phyloP scores from a whole-genome alignment of 2,797 vertebrate genomes.

The Antennarius maculatus region DNA sequence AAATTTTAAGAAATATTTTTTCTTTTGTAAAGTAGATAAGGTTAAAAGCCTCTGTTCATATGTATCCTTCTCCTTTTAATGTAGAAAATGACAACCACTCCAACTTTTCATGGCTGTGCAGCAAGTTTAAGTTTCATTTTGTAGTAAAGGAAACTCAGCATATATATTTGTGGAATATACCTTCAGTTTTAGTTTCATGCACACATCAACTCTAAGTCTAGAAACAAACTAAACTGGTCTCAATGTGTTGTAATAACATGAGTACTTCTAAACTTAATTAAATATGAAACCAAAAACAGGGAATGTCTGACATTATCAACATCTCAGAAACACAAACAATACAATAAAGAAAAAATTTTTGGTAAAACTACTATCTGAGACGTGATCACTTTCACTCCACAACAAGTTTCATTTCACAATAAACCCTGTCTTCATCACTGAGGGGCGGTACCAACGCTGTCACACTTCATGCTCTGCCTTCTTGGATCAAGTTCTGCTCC shows the following conservation, averaged over 20 bases:
- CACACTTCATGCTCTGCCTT: constrained; percentile 40
- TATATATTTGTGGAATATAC: constrained; percentile 5
- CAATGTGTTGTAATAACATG: not conserved
- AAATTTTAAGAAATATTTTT: too few relatives aligned
- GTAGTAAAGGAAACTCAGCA: constrained; percentile 52
- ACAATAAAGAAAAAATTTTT: not conserved
- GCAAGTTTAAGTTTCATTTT: constrained; percentile 56
- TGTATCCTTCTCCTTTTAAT: too few relatives aligned
- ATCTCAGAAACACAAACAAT: not conserved
- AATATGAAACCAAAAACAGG: not conserved
- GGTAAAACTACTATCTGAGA: not conserved
- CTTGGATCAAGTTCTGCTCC: constrained; percentile 50
- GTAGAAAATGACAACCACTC: not conserved
- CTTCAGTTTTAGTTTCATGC: constrained; percentile 19
- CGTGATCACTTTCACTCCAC: not conserved
- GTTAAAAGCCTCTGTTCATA: too few relatives aligned
- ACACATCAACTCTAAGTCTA: not conserved
- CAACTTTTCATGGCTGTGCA: constrained; percentile 11
- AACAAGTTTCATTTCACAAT: constrained; percentile 72
- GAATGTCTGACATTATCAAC: not conserved
- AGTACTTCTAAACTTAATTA: not conserved
- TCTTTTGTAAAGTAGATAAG: too few relatives aligned
- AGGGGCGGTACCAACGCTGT: constrained; percentile 28
- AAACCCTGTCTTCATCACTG: constrained; percentile 49
- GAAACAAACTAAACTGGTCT: not conserved